Percentiles rank a stretch among this genome's conserved stretches.
These are phyloP conservation scores for Trisateles emortualis DNA, from an alignment of 2,888 invertebrate species.

Conservation along the genomic window DNA sequence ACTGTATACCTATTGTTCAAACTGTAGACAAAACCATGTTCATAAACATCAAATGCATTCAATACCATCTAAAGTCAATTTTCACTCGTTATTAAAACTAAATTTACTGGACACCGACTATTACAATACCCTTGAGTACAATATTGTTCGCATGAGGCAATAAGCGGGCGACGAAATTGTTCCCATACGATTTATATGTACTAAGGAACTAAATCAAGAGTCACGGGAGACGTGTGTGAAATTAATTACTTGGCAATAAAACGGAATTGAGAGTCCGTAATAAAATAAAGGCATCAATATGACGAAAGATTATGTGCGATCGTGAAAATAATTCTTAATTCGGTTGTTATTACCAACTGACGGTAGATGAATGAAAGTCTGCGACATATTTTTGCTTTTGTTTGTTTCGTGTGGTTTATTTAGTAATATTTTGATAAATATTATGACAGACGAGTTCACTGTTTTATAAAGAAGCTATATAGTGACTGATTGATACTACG, in stretches of 20 bases:
- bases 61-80: background rate
- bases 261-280: slow-evolving; percentile 54
- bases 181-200: slow-evolving; percentile 50
- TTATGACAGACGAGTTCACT: no score
- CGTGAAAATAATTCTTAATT: slow-evolving; percentile 49
- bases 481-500: no score
- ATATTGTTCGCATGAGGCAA: slow-evolving; percentile 45
- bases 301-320: slow-evolving; percentile 40
- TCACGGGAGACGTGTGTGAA: slow-evolving; percentile 59
- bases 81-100: slow-evolving; percentile 52
- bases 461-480: no score
- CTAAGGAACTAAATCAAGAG: slow-evolving; percentile 53
- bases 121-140: slow-evolving; percentile 56
- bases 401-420: background rate
- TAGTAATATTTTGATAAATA: background rate
- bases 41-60: background rate
- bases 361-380: background rate
- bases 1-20: no score
- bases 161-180: slow-evolving; percentile 46
- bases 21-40: no score
- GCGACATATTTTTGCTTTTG: background rate
- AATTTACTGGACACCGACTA: slow-evolving; percentile 50
- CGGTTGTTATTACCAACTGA: slow-evolving; percentile 24
- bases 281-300: slow-evolving; percentile 59
- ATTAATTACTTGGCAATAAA: slow-evolving; percentile 64